These are phyloP conservation scores for Ypsolopha scabrella DNA, from an alignment of 2,888 invertebrate species.

Conservation along the genomic window DNA sequence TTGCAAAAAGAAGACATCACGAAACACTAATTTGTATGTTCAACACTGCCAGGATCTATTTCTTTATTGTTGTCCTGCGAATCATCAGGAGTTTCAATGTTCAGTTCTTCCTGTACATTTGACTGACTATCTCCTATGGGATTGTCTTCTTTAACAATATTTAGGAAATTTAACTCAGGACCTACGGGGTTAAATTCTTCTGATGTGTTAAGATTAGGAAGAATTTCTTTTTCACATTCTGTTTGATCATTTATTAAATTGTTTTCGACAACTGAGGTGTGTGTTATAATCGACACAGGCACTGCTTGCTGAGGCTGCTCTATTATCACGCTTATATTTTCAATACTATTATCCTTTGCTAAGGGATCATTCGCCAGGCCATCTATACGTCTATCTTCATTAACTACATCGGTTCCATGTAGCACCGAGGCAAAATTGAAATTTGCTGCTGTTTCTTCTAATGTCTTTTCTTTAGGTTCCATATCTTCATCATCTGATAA, in stretches of 20 bases:
- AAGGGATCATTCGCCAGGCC: neutral
- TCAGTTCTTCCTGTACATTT: too few species aligned
- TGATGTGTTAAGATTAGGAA: too few species aligned
- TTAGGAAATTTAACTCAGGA: too few species aligned
- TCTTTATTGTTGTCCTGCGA: too few species aligned
- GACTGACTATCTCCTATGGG: too few species aligned
- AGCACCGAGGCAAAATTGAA: neutral
- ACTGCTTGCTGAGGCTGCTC: conserved; percentile 12
- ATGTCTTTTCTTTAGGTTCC: conserved; percentile 20
- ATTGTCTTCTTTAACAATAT: too few species aligned
- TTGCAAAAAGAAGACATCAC: too few species aligned
- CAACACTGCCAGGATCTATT: too few species aligned
- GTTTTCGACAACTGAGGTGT: conserved; percentile 8
- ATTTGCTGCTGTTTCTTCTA: neutral
- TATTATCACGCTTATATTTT: neutral
- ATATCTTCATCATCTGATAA: conserved; percentile 54
- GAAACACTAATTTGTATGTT: neutral
- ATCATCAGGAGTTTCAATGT: too few species aligned
- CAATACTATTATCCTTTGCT: neutral
- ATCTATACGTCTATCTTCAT: neutral
- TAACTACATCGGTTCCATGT: neutral
- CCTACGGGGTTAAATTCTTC: too few species aligned
- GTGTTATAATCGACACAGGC: conserved; percentile 11
- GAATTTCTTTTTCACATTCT: neutral
- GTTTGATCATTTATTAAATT: conserved; percentile 10